Evolutionary conservation across 1,140 invertebrate genomes (phyloP).

Genomic region (Idris sp.): DNA sequence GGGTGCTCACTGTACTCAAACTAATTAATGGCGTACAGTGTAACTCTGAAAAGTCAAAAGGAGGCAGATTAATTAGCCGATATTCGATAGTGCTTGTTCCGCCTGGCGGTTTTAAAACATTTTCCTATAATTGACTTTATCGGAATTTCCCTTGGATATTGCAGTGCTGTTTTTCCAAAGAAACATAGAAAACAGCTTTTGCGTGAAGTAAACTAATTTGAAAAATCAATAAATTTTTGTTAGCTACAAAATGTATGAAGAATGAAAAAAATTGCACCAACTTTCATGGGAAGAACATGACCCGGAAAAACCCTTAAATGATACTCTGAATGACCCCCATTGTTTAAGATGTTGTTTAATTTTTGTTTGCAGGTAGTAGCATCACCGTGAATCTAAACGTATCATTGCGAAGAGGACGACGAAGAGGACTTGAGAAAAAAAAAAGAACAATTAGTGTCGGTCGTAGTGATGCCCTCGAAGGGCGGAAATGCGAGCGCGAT

Average conservation of each 20-base stretch:
- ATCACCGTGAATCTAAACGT: background rate
- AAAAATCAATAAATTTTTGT: too few relatives aligned
- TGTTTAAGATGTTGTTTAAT: too few relatives aligned
- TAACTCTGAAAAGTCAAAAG: conserved; percentile 34
- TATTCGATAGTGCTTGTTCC: conserved; percentile 30
- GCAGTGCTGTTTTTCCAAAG: background rate
- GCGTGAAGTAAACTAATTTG: too few relatives aligned
- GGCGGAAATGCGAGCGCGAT: conserved; percentile 39
- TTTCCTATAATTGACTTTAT: conserved; percentile 21
- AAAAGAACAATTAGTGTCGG: conserved; percentile 23
- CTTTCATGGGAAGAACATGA: too few relatives aligned
- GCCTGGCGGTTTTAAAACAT: conserved; percentile 21
- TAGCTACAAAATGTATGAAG: too few relatives aligned
- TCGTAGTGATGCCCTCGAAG: conserved; percentile 63
- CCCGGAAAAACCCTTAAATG: too few relatives aligned
- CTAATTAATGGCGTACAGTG: conserved; percentile 35
- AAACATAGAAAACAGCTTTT: too few relatives aligned
- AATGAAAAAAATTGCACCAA: too few relatives aligned
- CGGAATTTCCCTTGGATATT: conserved; percentile 2
- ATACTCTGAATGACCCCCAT: too few relatives aligned
- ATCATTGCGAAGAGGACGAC: conserved; percentile 1
- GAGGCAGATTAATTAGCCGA: conserved; percentile 43
- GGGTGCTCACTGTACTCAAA: conserved; percentile 12
- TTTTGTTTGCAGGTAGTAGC: too few relatives aligned
- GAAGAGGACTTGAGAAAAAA: conserved; percentile 6